phyloP scores from a whole-genome alignment of 2,113 vertebrate species.

The Sylvilagus bachmani region DNA sequence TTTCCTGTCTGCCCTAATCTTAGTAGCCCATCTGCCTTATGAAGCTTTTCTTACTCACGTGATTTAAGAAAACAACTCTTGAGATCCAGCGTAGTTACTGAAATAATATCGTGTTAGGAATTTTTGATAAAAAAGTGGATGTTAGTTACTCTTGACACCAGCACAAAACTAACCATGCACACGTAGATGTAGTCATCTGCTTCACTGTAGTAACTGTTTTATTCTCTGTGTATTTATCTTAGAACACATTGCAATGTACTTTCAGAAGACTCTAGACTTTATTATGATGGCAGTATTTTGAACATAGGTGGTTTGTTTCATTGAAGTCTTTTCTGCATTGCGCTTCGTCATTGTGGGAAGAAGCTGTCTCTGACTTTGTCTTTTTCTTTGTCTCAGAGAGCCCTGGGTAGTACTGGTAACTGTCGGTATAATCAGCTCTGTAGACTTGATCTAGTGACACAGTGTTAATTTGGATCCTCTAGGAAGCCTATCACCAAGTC shows the following conservation, averaged over 20 bases:
- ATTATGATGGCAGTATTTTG: conserved; percentile 24
- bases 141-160: neutral
- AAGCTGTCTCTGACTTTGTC: neutral
- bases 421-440: neutral
- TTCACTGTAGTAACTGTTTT: neutral
- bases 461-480: neutral
- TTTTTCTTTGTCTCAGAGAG: conserved; percentile 34
- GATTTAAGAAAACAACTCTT: conserved; percentile 13
- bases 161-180: neutral
- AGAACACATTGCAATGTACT: neutral
- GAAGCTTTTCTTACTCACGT: conserved; percentile 45
- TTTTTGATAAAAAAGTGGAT: neutral
- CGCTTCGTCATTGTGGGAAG: neutral
- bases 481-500: neutral
- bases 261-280: neutral
- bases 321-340: neutral
- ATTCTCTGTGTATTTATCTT: neutral
- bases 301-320: conserved; percentile 23
- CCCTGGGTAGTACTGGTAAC: neutral
- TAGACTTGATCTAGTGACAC: neutral
- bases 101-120: neutral
- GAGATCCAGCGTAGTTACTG: neutral
- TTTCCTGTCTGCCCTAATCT: conserved; percentile 63
- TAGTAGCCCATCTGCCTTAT: conserved; percentile 50
- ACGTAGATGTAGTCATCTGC: neutral